Evolutionary conservation across 2,888 invertebrate genomes (phyloP), one percentile per base, ranked within the genome.

Genomic region (Lithophane semibrunnea): DNA sequence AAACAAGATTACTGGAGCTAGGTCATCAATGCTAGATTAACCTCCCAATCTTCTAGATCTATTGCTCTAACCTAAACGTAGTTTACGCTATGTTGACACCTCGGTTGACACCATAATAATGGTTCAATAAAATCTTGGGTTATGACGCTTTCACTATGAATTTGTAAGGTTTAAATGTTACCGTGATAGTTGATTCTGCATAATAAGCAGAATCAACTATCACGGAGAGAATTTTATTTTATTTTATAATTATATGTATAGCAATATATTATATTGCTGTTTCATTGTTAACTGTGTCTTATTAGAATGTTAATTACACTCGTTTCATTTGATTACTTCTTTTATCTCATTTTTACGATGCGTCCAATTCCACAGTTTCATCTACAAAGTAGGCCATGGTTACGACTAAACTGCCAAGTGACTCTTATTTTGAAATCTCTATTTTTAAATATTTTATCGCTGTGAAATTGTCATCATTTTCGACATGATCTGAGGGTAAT

Each of bases 291-390:
- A 52, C 18, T 18, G 1, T 9, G 8, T n/a, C n/a, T 16, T 12
- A 47, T 29, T 72, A 7, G 29, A 56, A 56, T 64, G 37, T 24
- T 64, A 74, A 56, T 63, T 47, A 2, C 9, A 54, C 8, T 44
- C 29, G 16, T 65, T 78, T 73, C 21, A 37, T 52, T 58, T 44
- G n/a, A 73, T 80, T 56, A 47, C 60, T 77, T 84, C 60, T 77
- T 84, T 81, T 73, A 73, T 81, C 84, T 78, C 63, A 77, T 52
- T 70, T 81, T 81, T 77, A 81, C 61, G 81, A 74, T 24, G 42
- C 64, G 29, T 71, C 24, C 42, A 67, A 69, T 74, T 81, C 70
- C 71, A 54, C 29, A 63, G n/a, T 69, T 52, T 73, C n/a, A 73
- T 79, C 37, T 66, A 73, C 5, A 63, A 84, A 75, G 61, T 75